Percentiles rank a stretch among this genome's conserved stretches.
Conservation (phyloP, 2,113 vertebrate species). For the Menura novaehollandiae region DNA sequence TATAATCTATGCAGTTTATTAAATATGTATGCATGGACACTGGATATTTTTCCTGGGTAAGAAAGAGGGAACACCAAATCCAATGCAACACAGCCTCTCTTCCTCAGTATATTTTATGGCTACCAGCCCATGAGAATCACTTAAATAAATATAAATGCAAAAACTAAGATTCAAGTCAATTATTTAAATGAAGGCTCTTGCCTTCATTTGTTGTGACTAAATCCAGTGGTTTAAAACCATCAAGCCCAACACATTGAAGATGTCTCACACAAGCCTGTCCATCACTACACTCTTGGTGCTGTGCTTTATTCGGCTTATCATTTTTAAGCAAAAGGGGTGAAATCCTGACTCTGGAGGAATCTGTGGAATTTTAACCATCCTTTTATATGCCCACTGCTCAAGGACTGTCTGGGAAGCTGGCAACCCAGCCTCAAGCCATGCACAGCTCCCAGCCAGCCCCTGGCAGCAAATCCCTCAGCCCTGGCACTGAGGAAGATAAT, state of each 20-base stretch:
- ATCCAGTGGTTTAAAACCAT: neutral
- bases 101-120: neutral
- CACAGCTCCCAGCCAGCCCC: neutral
- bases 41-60: neutral
- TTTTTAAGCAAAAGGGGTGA: neutral
- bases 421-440: neutral
- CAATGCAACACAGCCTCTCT: neutral
- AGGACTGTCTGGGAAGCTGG: neutral
- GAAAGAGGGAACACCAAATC: neutral
- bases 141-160: slow-evolving; percentile 10
- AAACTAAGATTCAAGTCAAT: neutral
- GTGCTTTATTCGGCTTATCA: accelerated
- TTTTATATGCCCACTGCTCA: neutral
- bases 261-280: neutral
- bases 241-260: neutral
- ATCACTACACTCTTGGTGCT: accelerated
- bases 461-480: neutral
- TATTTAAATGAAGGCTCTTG: neutral
- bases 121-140: neutral
- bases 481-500: neutral
- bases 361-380: neutral
- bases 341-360: neutral
- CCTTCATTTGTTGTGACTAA: neutral
- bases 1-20: neutral
- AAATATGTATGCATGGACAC: neutral